phyloP scores from a whole-genome alignment of 2,888 invertebrate genomes.

The Drosophila parthenogenetica region DNA sequence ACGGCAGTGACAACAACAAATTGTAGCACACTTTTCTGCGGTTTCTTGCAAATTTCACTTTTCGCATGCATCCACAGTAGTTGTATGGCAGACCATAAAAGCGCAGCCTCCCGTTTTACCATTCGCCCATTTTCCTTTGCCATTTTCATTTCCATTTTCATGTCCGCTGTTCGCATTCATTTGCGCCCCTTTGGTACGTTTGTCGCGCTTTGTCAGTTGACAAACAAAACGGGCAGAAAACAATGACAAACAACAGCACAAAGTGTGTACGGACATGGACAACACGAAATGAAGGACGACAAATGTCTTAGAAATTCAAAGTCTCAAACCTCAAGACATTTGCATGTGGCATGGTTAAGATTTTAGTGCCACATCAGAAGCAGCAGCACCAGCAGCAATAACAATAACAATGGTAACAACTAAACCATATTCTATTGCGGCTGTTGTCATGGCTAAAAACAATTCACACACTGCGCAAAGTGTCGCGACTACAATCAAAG shows the following conservation, averaged over 20 bases:
- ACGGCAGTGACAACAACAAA: conserved; percentile 19
- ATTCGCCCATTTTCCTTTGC: not conserved
- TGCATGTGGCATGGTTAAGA: conserved; percentile 75
- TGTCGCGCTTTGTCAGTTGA: conserved; percentile 3
- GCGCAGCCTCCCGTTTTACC: conserved; percentile 33
- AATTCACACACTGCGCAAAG: conserved; percentile 65
- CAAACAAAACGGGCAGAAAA: conserved; percentile 32
- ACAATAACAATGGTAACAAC: conserved; percentile 8
- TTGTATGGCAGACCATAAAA: conserved; percentile 68
- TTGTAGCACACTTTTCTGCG: conserved; percentile 13
- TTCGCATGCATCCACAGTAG: conserved; percentile 40
- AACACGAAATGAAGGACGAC: conserved; percentile 59
- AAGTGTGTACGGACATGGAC: conserved; percentile 16
- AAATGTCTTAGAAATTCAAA: conserved; percentile 61
- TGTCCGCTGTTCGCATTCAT: no score
- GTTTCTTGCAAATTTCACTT: conserved; percentile 55
- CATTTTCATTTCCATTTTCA: not conserved
- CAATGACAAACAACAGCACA: conserved; percentile 15
- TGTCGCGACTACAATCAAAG: conserved; percentile 58
- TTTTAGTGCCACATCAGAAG: conserved; percentile 61
- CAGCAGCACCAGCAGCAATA: conserved; percentile 16
- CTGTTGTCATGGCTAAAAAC: conserved; percentile 54
- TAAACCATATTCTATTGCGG: conserved; percentile 24
- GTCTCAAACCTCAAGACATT: conserved; percentile 50
- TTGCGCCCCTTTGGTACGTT: no score